These are phyloP conservation scores for Ecliptopera silaceata DNA, from an alignment of 2,888 invertebrate genomes.

Conservation along the genomic window DNA sequence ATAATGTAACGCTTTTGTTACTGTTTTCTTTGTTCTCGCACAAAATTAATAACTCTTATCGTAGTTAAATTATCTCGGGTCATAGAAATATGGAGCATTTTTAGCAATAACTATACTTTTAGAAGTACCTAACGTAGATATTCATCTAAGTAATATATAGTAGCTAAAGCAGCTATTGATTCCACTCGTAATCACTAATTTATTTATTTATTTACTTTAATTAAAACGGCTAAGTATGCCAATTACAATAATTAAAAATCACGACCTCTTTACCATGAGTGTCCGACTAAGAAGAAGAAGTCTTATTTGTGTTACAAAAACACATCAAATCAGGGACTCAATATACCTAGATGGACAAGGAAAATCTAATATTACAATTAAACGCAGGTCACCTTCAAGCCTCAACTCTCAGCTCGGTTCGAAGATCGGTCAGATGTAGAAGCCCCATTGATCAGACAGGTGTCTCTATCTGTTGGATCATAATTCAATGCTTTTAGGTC, in stretches of 20 bases:
- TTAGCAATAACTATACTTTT: no score
- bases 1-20: slow-evolving; percentile 29
- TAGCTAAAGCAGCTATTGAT: no score
- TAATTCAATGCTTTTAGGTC: slow-evolving; percentile 13
- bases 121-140: no score
- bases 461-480: slow-evolving; percentile 9
- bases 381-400: slow-evolving; percentile 26
- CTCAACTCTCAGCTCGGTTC: slow-evolving; percentile 1
- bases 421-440: slow-evolving; percentile 11
- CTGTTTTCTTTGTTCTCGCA: slow-evolving; percentile 31
- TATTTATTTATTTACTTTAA: no score
- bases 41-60: slow-evolving; percentile 5
- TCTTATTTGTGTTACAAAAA: no score
- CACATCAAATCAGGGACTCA: neutral
- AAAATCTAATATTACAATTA: neutral
- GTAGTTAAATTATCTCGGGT: slow-evolving; percentile 2
- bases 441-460: slow-evolving; percentile 24
- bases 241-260: no score
- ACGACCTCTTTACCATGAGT: no score
- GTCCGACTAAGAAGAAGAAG: no score
- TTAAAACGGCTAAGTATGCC: no score
- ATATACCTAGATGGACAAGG: neutral
- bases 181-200: no score
- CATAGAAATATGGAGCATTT: no score
- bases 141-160: no score